Evolutionary conservation across 2,113 vertebrate genomes (phyloP).

Genomic region (Murina feae): DNA sequence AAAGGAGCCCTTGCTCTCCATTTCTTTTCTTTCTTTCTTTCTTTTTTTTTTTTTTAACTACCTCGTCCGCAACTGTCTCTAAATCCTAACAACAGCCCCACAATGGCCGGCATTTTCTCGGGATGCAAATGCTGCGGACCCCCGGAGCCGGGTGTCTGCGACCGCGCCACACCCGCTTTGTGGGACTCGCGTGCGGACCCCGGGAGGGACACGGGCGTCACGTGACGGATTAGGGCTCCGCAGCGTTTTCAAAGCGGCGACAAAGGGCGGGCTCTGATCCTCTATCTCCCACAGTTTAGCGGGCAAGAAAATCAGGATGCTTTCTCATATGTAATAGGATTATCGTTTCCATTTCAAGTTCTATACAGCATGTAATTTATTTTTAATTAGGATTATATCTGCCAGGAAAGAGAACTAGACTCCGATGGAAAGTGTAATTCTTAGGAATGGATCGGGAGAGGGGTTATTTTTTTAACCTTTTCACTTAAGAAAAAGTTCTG

Average conservation of each 20-base stretch:
- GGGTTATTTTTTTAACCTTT: slow-evolving; percentile 64
- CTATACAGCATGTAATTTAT: slow-evolving; percentile 84
- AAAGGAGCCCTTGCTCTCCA: slow-evolving; percentile 50
- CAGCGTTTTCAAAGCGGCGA: slow-evolving; percentile 77
- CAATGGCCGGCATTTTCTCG: slow-evolving; percentile 78
- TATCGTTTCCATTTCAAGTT: slow-evolving; percentile 83
- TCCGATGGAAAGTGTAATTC: slow-evolving; percentile 70
- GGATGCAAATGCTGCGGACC: slow-evolving; percentile 84
- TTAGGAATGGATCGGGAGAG: slow-evolving; percentile 51
- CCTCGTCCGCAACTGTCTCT: slow-evolving; percentile 82
- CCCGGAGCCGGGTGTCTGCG: slow-evolving; percentile 76
- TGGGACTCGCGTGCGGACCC: slow-evolving; percentile 89
- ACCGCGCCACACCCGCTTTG: slow-evolving; percentile 84
- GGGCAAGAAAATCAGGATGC: slow-evolving; percentile 66
- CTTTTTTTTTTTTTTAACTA: slow-evolving; percentile 66
- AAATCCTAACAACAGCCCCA: slow-evolving; percentile 82
- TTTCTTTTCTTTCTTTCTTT: background rate
- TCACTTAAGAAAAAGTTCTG: slow-evolving; percentile 15
- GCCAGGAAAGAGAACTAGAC: slow-evolving; percentile 72
- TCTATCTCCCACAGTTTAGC: slow-evolving; percentile 67
- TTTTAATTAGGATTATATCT: slow-evolving; percentile 87
- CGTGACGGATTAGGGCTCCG: slow-evolving; percentile 82
- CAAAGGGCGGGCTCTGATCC: slow-evolving; percentile 70
- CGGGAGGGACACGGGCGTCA: slow-evolving; percentile 84
- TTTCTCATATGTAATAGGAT: slow-evolving; percentile 83